Base-by-base conservation (phyloP, 37 sponge, comb jelly and placozoan species). In the Theonella swinhoei region DNA sequence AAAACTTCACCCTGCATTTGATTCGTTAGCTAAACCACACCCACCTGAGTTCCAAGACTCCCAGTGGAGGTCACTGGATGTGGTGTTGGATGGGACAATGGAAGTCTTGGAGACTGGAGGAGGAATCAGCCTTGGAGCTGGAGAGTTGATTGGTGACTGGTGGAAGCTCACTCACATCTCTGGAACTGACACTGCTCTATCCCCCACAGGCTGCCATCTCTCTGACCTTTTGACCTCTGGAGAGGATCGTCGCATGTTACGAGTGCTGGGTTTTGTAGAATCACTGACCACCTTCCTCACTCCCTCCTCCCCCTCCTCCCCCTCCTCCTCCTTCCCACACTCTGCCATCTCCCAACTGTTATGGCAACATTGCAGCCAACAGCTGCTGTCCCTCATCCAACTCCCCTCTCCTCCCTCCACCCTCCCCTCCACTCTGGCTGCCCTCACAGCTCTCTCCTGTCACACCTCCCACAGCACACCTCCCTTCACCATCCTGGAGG, bases 31-130 rank as follows among this genome's bases (percentile, higher is more conserved):
- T 24, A 73, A 19, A 35, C 74, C 11, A 19, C 74, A 34, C 47
- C 14, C 47, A 24, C 26, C 74, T 4, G 47, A 35, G 42, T 39
- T 25, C 1, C 34, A 28, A 28, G 74, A 42, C 74, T n/a, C 2
- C 43, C 74, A n/a, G 74, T 77, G 77, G 77, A 33, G 11, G 24
- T 22, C 63, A 31, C 62, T 77, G 36, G 29, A 33, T 62, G 77
- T 77, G 31, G 40, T 77, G 1, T 33, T 77, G 62, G 77, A 77
- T 77, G 77, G 77, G 1, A 29, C 41, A 23, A 32, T 41, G 36
- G 77, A 77, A 2, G 11, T 77, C 3, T 1, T 77, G 1, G 63
- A 62, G 22, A 60, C 35, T 4, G n/a, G 36, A 28, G 42, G 40
- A 42, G 74, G 37, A 31, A 35, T 70, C 34, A 35, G 36, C 17